Evolutionary conservation across 2,113 vertebrate genomes (phyloP), one percentile per base, ranked within the genome.

Genomic region (Stegastes partitus): DNA sequence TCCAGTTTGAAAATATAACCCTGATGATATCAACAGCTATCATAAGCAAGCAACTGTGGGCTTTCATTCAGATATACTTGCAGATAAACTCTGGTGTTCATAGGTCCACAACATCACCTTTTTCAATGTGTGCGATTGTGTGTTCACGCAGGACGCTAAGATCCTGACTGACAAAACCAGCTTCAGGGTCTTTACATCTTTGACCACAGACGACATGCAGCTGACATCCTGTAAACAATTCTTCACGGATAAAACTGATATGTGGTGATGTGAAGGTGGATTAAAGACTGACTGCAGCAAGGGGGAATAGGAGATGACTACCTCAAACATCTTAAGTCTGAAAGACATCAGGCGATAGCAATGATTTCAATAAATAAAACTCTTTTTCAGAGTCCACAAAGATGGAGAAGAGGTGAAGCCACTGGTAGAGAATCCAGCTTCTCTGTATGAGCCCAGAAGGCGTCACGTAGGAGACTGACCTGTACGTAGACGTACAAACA

Each of bases 221-320:
- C 45, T 18, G 21, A 51, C 28, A n/a, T 19, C 44, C 55, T 57
- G 23, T 28, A 19, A 47, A 19, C 18, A 19, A n/a, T 19, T 49
- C 11, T 12, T 58, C 28, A 58, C 5, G 21, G 56, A 64, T 47
- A 47, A 49, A 6, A 49, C 45, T 7, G 47, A 49, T 49, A 49
- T 49, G 19, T n/a, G 18, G 22, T 39, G 31, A 37, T 42, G 8
- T 64, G 14, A 64, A 45, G 71, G 50, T 64, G 15, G n/a, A 65
- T 39, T 26, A 50, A 42, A 45, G 11, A 63, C 34, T 67, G 16
- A 53, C 18, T 55, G 1, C 23, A 14, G 14, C 45, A 44, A 64
- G 11, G 5, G 19, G 19, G 11, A 15, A 50, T 18, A 31, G 2
- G 31, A 11, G 49, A 68, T 42, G 15, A 12, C 11, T 15, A 14